Evolutionary conservation across 2,888 invertebrate species (phyloP), one percentile per base, ranked within the genome.

Genomic region (Caenorhabditis doughertyi): DNA sequence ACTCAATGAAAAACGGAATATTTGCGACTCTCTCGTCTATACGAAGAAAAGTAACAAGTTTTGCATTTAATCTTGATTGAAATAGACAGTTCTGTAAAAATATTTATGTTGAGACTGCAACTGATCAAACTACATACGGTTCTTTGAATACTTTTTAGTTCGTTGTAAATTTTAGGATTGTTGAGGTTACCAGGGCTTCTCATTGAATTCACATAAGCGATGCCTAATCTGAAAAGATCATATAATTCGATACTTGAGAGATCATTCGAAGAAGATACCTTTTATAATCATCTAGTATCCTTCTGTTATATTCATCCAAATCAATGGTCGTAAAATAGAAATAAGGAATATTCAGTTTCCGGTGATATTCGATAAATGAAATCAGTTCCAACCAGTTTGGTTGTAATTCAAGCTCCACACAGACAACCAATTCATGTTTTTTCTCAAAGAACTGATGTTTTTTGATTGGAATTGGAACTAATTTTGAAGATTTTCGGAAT

Each of bases 221-320:
- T 13, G 23, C 73, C 73, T n/a, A 73, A 44, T 62, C 73, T 73
- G 64, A 62, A 71, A 32, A 8, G 8, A 18, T 11, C 9, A 18
- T 21, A 21, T 1, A 2, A 58, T 3, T n/a, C n/a, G 18, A 35
- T 25, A 27, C 27, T 27, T 23, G 9, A 56, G 21, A 32, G 5
- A 1, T 32, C 56, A 7, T 27, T 23, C 44, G 25, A 21, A 23
- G 32, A 32, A 39, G 16, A 27, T 58, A 55, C 73, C 73, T 51
- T 2, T 16, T 42, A 35, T 73, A 73, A 47, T 73, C 73, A 73
- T 73, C 73, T 13, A 73, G 25, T 4, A 73, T 65, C 25, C 73
- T 11, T 65, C 73, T 55, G n/a, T 55, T 55, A n/a, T 73, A 64
- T 16, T 55, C 64, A 64, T 73, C 73, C 44, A 64, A 29, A 65